Evolutionary conservation across 35 echinoderm and acorn worm genomes (phyloP).

Genomic region (Lytechinus pictus): DNA sequence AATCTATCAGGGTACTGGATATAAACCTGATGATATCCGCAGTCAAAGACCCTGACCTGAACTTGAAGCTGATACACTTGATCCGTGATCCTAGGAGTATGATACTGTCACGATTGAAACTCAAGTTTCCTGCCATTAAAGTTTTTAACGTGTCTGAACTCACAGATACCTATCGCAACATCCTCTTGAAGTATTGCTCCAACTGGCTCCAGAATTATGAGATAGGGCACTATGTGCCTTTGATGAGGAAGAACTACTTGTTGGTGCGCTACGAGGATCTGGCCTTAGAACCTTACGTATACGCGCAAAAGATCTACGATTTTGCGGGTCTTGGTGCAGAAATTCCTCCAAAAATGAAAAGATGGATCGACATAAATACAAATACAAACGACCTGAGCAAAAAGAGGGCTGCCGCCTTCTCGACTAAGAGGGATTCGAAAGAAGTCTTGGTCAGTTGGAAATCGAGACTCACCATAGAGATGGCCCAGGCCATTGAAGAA

Average conservation of each 20-base stretch:
- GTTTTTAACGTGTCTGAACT: conserved; percentile 62
- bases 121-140: conserved; percentile 35
- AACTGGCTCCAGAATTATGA: conserved; percentile 68
- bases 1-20: conserved; percentile 64
- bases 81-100: conserved; percentile 71
- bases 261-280: conserved; percentile 72
- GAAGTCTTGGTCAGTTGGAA: conserved; percentile 54
- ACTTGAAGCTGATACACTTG: conserved; percentile 70
- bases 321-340: conserved; percentile 53
- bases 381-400: conserved; percentile 43
- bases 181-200: conserved; percentile 65
- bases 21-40: conserved; percentile 62
- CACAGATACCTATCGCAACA: conserved; percentile 60
- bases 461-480: conserved; percentile 49
- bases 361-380: conserved; percentile 64
- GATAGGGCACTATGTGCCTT: conserved; percentile 63
- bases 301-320: conserved; percentile 49
- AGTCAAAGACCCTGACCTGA: conserved; percentile 47
- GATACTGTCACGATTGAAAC: conserved; percentile 62
- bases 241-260: conserved; percentile 58
- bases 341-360: conserved; percentile 47
- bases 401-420: conserved; percentile 50
- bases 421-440: conserved; percentile 64
- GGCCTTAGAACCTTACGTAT: conserved; percentile 44
- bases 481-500: conserved; percentile 56